Conservation (phyloP, 1,140 invertebrate species). For the Rhopalosiphum maidis region DNA sequence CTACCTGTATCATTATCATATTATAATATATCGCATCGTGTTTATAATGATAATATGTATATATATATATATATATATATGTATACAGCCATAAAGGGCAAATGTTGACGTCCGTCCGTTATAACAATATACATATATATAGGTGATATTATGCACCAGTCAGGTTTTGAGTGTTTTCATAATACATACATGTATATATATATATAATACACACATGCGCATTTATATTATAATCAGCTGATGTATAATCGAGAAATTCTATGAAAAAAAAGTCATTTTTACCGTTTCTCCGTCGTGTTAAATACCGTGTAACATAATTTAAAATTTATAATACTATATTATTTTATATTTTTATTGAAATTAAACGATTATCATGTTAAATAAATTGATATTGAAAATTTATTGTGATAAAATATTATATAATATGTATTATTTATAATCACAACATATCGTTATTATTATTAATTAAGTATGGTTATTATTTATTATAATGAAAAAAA, state of each 20-base stretch:
- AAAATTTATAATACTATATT: not conserved
- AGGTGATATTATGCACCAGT: not conserved
- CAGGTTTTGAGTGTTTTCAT: not conserved
- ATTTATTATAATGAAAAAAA: no score
- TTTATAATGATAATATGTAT: not conserved
- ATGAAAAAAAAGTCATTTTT: not conserved
- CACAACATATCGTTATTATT: no score
- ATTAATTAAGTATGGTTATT: no score
- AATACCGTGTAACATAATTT: not conserved
- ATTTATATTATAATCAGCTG: not conserved
- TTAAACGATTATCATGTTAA: not conserved
- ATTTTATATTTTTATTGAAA: not conserved
- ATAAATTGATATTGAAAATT: no score
- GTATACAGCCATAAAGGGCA: no score
- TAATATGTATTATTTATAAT: no score
- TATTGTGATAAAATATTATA: no score
- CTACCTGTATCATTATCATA: not conserved
- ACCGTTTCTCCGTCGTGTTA: not conserved
- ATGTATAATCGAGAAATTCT: not conserved
- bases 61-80: not conserved
- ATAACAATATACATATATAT: not conserved
- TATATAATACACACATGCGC: no score
- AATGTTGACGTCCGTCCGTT: not conserved
- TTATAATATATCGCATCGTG: not conserved
- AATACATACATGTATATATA: not conserved